Evolutionary conservation across 1,140 invertebrate genomes (phyloP).

Genomic region (Bicyclus anynana): DNA sequence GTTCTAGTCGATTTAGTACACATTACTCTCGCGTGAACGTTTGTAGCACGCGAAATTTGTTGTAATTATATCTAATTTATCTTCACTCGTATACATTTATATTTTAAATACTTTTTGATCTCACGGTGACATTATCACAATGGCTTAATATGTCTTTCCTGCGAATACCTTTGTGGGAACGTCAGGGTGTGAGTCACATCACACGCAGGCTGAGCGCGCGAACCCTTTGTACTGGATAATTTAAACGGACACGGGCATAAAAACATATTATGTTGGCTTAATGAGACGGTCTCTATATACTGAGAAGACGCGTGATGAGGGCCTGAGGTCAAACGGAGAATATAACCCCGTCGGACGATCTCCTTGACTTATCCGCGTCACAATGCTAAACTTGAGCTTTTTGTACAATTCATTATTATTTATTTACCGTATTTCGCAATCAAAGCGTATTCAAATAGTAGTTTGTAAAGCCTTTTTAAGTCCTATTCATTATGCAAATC

Average conservation of each 20-base stretch:
- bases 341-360: constrained; percentile 17
- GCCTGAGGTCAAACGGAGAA: constrained; percentile 23
- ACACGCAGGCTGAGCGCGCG: constrained; percentile 44
- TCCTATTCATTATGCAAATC: background rate
- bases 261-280: constrained; percentile 24
- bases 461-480: constrained; percentile 9
- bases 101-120: constrained; percentile 42
- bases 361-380: constrained; percentile 41
- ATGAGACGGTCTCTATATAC: constrained; percentile 19
- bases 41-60: constrained; percentile 34
- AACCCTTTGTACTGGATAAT: constrained; percentile 55
- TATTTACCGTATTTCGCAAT: constrained; percentile 25
- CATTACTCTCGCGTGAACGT: constrained; percentile 32
- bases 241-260: constrained; percentile 42
- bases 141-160: constrained; percentile 61
- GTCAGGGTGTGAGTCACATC: constrained; percentile 56
- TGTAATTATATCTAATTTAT: constrained; percentile 40
- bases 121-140: constrained; percentile 63
- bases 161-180: constrained; percentile 67
- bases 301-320: constrained; percentile 15
- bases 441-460: constrained; percentile 38
- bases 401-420: constrained; percentile 29
- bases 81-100: constrained; percentile 15
- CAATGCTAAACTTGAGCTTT: constrained; percentile 32
- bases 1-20: constrained; percentile 47